Base-by-base conservation (phyloP, 2,888 invertebrate species). In the Sinhomidia bicolor region DNA sequence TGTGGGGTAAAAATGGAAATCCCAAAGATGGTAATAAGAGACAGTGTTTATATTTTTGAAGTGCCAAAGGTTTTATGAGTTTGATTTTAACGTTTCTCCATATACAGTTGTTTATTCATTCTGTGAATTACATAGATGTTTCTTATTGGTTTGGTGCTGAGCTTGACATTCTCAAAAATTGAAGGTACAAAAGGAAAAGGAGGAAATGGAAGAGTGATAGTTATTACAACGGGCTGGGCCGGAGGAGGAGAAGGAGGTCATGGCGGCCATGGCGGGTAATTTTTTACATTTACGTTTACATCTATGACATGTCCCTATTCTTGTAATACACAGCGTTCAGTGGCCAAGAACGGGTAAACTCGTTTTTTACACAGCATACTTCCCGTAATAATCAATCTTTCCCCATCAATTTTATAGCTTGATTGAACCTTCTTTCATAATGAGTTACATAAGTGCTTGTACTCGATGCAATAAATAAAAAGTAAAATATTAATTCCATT, bases 171-270 rank as follows among this genome's bases (percentile, higher is more conserved):
- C 5, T 57, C 60, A 2, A 36, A 78, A 26, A 36, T 78, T 6
- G 85, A 76, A 1, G 85, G 54, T 1, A 80, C 78, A 0, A 90
- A 90, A 60, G 85, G 88, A 12, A 83, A 87, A 14, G 86, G 85
- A 10, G 78, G 47, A 9, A 62, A 83, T 12, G 87, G 79, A 47
- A 81, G 80, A 41, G 85, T 90, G 3, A 90, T 90, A 36, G 88
- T 90, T 0, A 89, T 90, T 12, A 89, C 89, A 10, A 82, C 87
- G 17, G 90, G 90, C 0, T 90, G 78, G 44, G 90, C 89, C 6
- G 88, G 83, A 0, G 88, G 88, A 14, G 89, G 89, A 1, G 83
- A 87, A 68, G 89, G 89, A 20, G 89, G 89, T 12, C 79, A 86
- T 68, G 85, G 85, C 36, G 74, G 82, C n/a, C n/a, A n/a, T n/a